phyloP scores from a whole-genome alignment of 2,888 invertebrate species.

The Junonia oenone region DNA sequence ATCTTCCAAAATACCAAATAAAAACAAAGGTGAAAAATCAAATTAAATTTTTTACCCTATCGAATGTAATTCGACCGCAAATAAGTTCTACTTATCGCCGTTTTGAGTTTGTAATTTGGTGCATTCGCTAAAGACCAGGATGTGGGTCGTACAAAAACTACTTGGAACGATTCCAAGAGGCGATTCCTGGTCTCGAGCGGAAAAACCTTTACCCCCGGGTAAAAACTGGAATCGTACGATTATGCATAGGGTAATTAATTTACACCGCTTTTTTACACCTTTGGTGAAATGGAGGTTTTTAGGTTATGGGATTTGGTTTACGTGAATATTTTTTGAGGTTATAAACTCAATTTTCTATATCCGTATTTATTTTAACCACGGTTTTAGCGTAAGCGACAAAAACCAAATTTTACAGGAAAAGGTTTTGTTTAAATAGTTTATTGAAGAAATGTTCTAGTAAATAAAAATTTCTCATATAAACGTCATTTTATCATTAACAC shows the following conservation, averaged over 20 bases:
- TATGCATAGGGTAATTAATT: neutral
- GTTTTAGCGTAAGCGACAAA: too few species aligned
- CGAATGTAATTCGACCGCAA: constrained; percentile 6
- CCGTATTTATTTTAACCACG: too few species aligned
- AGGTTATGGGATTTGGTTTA: neutral
- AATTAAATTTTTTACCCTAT: constrained; percentile 6
- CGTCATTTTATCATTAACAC: too few species aligned
- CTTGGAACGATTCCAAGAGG: constrained; percentile 27
- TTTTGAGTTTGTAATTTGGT: constrained; percentile 27
- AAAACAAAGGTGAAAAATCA: too few species aligned
- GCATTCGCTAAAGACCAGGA: constrained; percentile 26
- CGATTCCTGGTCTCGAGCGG: constrained; percentile 17
- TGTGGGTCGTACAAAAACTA: constrained; percentile 40
- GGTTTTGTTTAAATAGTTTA: too few species aligned
- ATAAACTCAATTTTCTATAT: too few species aligned
- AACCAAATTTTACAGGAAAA: too few species aligned
- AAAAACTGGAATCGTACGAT: neutral
- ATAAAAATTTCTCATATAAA: too few species aligned
- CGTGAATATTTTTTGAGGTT: too few species aligned
- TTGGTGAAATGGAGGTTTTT: neutral
- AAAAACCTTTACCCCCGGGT: constrained; percentile 12
- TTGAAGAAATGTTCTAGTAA: too few species aligned
- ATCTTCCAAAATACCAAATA: too few species aligned
- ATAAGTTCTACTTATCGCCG: constrained; percentile 21
- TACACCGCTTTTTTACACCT: neutral